phyloP scores from a whole-genome alignment of 2,888 invertebrate genomes.

The Myopa testacea region DNA sequence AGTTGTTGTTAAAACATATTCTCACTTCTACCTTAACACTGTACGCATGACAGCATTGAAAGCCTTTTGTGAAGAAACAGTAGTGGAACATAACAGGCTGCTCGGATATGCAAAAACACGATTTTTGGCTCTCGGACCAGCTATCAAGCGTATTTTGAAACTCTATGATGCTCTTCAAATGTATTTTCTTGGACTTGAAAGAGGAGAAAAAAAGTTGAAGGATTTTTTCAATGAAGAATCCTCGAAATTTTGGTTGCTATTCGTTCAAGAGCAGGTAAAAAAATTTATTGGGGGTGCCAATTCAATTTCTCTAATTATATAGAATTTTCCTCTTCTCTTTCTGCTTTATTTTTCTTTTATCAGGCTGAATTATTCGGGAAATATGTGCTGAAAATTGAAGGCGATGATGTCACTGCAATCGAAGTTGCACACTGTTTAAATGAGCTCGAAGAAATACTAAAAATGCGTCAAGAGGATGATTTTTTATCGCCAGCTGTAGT shows the following conservation, averaged over 20 bases:
- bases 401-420: not conserved
- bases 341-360: conserved; percentile 26
- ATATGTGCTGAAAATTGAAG: not conserved
- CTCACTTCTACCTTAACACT: conserved; percentile 42
- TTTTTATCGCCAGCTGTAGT: conserved; percentile 5
- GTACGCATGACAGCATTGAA: conserved; percentile 41
- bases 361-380: not conserved
- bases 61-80: conserved; percentile 37
- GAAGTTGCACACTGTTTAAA: conserved; percentile 39
- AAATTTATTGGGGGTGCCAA: conserved; percentile 42
- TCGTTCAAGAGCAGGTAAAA: conserved; percentile 41
- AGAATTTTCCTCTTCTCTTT: conserved; percentile 29
- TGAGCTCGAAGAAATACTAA: conserved; percentile 35
- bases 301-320: conserved; percentile 34
- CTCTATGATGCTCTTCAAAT: conserved; percentile 28
- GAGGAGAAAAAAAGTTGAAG: conserved; percentile 28
- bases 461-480: conserved; percentile 34
- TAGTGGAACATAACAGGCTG: conserved; percentile 40
- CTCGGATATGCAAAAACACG: conserved; percentile 43
- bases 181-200: conserved; percentile 22
- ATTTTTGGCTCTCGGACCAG: conserved; percentile 40
- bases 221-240: conserved; percentile 28
- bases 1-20: conserved; percentile 44
- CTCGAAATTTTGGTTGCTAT: conserved; percentile 29
- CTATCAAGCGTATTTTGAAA: conserved; percentile 40